These are phyloP conservation scores for Dendroctonus valens DNA, from an alignment of 1,140 invertebrate species.

Conservation along the genomic window DNA sequence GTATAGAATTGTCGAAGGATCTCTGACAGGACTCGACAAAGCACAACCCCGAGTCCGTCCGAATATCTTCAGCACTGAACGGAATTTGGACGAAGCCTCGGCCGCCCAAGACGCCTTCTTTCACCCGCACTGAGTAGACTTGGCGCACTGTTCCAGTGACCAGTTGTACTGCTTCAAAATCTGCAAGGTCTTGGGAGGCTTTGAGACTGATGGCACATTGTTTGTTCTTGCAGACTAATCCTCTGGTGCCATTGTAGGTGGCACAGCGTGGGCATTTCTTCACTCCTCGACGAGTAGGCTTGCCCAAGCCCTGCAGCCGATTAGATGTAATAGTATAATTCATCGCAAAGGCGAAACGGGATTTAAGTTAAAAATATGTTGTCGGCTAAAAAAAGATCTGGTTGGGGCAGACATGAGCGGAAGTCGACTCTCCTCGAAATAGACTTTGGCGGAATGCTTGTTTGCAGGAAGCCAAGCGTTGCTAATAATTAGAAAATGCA, in stretches of 20 bases:
- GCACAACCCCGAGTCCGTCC: constrained; percentile 58
- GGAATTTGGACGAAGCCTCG: constrained; percentile 75
- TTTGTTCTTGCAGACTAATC: constrained; percentile 75
- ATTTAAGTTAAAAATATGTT: too few species aligned
- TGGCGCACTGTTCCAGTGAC: constrained; percentile 61
- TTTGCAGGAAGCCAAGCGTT: too few species aligned
- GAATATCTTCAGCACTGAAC: constrained; percentile 53
- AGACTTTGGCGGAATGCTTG: too few species aligned
- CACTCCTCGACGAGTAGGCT: constrained; percentile 53
- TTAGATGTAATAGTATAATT: too few species aligned
- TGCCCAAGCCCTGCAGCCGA: constrained; percentile 40
- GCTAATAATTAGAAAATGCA: too few species aligned
- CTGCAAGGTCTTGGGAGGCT: constrained; percentile 61
- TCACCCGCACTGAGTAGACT: constrained; percentile 70
- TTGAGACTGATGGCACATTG: constrained; percentile 71
- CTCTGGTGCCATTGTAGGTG: constrained; percentile 73
- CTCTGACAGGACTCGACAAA: constrained; percentile 67
- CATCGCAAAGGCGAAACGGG: too few species aligned
- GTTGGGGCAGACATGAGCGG: too few species aligned
- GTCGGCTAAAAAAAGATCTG: too few species aligned
- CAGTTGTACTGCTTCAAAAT: constrained; percentile 69
- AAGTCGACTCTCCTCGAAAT: too few species aligned
- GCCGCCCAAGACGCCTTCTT: constrained; percentile 63
- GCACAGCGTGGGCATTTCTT: constrained; percentile 78
- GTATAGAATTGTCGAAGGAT: constrained; percentile 57